Percentiles rank a stretch among this genome's conserved stretches.
phyloP scores from a whole-genome alignment of 2,888 invertebrate species.

The Ornithoptera alexandrae region DNA sequence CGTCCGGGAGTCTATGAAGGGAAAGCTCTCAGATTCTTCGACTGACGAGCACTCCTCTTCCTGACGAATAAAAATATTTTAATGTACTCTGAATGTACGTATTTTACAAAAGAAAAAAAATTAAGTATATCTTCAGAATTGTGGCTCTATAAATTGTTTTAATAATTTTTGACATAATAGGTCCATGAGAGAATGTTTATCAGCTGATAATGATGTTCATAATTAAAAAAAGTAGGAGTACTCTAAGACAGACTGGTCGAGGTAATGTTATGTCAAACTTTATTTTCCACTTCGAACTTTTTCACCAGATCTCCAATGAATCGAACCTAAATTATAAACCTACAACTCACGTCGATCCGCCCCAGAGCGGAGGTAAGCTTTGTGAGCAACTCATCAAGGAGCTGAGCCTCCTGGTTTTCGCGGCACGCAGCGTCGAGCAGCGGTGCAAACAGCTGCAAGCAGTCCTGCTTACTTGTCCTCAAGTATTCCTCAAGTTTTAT shows the following conservation, averaged over 20 bases:
- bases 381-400: slow-evolving; percentile 55
- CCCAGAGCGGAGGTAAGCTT: slow-evolving; percentile 54
- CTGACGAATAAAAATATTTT: slow-evolving; percentile 34
- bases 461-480: slow-evolving; percentile 55
- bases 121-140: too few relatives aligned
- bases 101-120: too few relatives aligned
- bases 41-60: slow-evolving; percentile 55
- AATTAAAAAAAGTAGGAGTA: too few relatives aligned
- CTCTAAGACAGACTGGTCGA: too few relatives aligned
- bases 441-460: slow-evolving; percentile 47
- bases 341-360: slow-evolving; percentile 56
- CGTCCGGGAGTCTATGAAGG: slow-evolving; percentile 48
- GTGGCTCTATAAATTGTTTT: neutral
- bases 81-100: too few relatives aligned
- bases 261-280: too few relatives aligned
- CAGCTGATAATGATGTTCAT: too few relatives aligned
- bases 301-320: too few relatives aligned
- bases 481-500: slow-evolving; percentile 57
- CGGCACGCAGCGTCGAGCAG: slow-evolving; percentile 48
- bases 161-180: too few relatives aligned
- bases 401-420: slow-evolving; percentile 52
- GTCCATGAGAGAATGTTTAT: too few relatives aligned
- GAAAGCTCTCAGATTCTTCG: slow-evolving; percentile 48
- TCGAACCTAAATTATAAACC: too few relatives aligned
- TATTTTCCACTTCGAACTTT: too few relatives aligned